phyloP scores from a whole-genome alignment of 2,888 invertebrate genomes.

The Plagodis dolabraria region DNA sequence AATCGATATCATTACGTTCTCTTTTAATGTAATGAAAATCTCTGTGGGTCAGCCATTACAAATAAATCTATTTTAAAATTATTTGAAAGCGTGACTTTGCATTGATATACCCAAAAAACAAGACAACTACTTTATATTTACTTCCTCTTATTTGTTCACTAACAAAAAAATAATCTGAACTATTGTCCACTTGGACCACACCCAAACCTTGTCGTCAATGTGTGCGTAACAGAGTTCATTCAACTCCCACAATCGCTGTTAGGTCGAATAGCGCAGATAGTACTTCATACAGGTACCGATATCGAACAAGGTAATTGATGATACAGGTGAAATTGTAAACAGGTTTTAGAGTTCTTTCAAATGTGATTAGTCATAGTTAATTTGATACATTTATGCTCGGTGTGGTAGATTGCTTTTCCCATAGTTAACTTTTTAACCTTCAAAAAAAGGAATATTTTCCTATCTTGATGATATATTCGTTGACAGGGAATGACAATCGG shows the following conservation, averaged over 20 bases:
- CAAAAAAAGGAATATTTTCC: too few relatives aligned
- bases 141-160: slow-evolving; percentile 1
- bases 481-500: too few relatives aligned
- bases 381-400: background rate
- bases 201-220: slow-evolving; percentile 29
- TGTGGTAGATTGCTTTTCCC: too few relatives aligned
- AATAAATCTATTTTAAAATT: too few relatives aligned
- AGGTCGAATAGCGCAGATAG: slow-evolving; percentile 11
- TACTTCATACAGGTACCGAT: slow-evolving; percentile 14
- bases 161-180: slow-evolving; percentile 6
- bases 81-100: too few relatives aligned
- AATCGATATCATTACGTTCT: too few relatives aligned
- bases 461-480: too few relatives aligned
- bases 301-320: slow-evolving; percentile 12
- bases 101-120: background rate
- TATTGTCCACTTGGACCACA: slow-evolving; percentile 31
- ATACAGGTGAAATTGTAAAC: slow-evolving; percentile 27
- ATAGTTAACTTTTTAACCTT: too few relatives aligned
- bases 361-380: background rate
- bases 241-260: slow-evolving; percentile 34
- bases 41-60: too few relatives aligned
- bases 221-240: slow-evolving; percentile 51
- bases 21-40: too few relatives aligned
- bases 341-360: slow-evolving; percentile 8
- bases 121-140: background rate